These are phyloP conservation scores for Strix aluco DNA, from an alignment of 2,113 vertebrate species.

Conservation along the genomic window DNA sequence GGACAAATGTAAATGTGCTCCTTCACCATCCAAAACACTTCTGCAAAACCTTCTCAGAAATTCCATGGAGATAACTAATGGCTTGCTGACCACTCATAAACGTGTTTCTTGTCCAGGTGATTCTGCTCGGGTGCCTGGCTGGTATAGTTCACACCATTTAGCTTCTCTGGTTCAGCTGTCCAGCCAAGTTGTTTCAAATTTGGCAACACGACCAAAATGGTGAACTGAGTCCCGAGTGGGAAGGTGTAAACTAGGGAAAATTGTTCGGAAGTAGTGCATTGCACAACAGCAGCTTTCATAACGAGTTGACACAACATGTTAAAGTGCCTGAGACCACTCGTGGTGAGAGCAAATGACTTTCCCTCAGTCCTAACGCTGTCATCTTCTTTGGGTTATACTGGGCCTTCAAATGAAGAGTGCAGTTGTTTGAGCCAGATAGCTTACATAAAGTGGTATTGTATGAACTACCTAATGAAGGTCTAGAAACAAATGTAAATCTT, in stretches of 20 bases:
- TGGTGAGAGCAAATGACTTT: neutral
- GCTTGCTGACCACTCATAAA: neutral
- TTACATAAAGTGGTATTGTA: conserved; percentile 27
- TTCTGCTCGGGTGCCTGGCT: neutral
- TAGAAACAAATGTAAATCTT: conserved; percentile 28
- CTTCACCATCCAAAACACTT: neutral
- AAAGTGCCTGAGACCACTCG: conserved; percentile 43
- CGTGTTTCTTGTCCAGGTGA: neutral
- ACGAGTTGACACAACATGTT: neutral
- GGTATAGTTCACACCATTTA: neutral
- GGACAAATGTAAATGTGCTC: neutral
- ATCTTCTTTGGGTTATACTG: conserved; percentile 29
- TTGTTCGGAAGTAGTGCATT: neutral
- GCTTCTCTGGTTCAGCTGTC: neutral
- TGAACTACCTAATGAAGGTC: conserved; percentile 57
- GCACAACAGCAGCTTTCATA: conserved; percentile 23
- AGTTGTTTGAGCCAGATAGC: neutral
- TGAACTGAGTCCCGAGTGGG: neutral
- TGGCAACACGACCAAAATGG: neutral
- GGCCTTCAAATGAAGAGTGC: conserved; percentile 14
- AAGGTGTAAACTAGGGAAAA: neutral
- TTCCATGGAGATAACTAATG: neutral
- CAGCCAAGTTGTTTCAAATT: neutral
- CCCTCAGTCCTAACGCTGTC: neutral
- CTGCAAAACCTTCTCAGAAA: neutral